Percentiles rank a stretch among this genome's conserved stretches.
Evolutionary conservation across 2,797 vertebrate species (phyloP).

Genomic region (Pseudochirops cupreus): DNA sequence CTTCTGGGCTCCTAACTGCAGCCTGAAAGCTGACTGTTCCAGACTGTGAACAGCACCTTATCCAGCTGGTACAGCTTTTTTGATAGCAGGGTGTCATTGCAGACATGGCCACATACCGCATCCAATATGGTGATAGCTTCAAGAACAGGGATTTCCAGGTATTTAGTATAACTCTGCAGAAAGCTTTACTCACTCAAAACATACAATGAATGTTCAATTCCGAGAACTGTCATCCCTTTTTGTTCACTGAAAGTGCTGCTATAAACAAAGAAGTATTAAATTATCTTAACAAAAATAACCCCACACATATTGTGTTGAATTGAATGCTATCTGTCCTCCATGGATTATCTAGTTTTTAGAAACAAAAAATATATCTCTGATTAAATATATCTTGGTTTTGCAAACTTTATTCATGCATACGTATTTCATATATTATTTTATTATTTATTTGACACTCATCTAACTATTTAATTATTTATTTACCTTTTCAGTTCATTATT

Average conservation of each 20-base stretch:
- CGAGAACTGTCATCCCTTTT: background rate
- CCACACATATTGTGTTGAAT: constrained; percentile 18
- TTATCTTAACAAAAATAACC: constrained; percentile 53
- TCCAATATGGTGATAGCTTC: rapidly evolving
- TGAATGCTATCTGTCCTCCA: constrained; percentile 45
- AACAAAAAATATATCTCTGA: constrained; percentile 57
- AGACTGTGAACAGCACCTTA: background rate
- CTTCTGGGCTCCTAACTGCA: background rate
- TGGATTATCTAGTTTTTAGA: constrained; percentile 33
- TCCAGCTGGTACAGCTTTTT: background rate
- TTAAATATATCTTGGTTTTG: constrained; percentile 48
- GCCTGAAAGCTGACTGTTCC: background rate
- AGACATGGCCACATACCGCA: background rate
- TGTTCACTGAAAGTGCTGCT: background rate
- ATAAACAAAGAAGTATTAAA: background rate
- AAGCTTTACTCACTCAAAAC: background rate
- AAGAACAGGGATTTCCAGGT: background rate
- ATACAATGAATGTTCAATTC: background rate
- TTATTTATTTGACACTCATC: too few relatives aligned
- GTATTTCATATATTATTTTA: background rate
- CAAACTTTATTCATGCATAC: constrained; percentile 66
- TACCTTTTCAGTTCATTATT: too few relatives aligned
- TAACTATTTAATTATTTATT: too few relatives aligned
- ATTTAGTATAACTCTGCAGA: constrained; percentile 12
- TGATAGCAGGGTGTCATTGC: background rate